Conservation (phyloP, 2,797 vertebrate species). For the Mus minutoides region DNA sequence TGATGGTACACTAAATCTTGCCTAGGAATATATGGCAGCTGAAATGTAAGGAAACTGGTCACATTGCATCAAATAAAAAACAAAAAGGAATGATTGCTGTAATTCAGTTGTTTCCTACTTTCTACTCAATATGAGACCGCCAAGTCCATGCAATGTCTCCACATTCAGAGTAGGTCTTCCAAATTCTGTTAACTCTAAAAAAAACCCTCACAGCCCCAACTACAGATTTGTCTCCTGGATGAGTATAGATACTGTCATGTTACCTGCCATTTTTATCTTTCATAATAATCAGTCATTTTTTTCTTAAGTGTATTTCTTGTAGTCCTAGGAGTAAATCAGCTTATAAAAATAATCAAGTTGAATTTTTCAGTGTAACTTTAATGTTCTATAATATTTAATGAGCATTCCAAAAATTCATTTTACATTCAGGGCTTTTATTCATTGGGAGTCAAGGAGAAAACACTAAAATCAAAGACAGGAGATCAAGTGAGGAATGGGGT, state of each 20-base stretch:
- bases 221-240: not conserved
- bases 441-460: slow-evolving; percentile 33
- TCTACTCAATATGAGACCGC: not conserved
- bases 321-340: not conserved
- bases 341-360: slow-evolving; percentile 19
- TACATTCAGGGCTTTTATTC: not conserved
- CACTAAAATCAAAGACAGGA: not conserved
- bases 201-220: not conserved
- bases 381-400: not conserved
- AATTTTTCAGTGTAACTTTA: slow-evolving; percentile 38
- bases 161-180: not conserved
- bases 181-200: not conserved
- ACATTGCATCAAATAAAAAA: not conserved
- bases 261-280: not conserved
- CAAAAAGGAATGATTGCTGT: not conserved
- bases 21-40: not conserved
- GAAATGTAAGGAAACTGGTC: not conserved
- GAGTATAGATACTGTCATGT: not conserved
- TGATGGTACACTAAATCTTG: not conserved
- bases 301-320: not conserved
- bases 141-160: not conserved
- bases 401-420: not conserved
- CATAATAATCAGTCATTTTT: not conserved
- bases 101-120: not conserved
- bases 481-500: too few species aligned